A percentile compares a stretch with the other conserved stretches of the same genome.
Evolutionary conservation across 2,113 vertebrate species (phyloP).

Genomic region (Helogale parvula): DNA sequence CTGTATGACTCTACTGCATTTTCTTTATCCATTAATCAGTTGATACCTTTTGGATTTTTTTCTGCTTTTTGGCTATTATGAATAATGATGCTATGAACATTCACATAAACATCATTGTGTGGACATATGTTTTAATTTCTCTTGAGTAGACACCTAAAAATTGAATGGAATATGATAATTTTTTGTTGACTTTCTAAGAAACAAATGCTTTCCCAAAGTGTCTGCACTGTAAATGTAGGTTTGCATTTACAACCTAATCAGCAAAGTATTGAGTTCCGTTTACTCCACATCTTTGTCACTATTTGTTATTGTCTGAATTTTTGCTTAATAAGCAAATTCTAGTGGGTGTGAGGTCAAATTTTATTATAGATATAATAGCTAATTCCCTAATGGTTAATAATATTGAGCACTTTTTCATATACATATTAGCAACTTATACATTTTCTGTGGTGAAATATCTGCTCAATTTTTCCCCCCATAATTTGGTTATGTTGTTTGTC

Average conservation of each 20-base stretch:
- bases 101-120: neutral
- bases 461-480: neutral
- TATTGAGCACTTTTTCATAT: neutral
- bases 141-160: neutral
- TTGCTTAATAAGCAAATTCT: neutral
- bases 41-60: neutral
- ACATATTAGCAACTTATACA: neutral
- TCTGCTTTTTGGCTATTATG: neutral
- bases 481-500: neutral
- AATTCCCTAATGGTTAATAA: neutral
- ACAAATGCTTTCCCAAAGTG: neutral
- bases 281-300: neutral
- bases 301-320: neutral
- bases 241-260: neutral
- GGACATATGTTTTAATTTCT: neutral
- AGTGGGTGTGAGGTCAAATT: neutral
- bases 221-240: neutral
- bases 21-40: neutral
- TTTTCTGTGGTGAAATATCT: neutral
- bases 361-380: neutral
- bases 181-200: neutral
- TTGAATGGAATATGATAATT: neutral
- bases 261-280: neutral
- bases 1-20: neutral
- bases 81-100: neutral